Percentiles rank a stretch among this genome's conserved stretches.
Evolutionary conservation across 2,888 invertebrate species (phyloP).

Genomic region (Tetranychus piercei): DNA sequence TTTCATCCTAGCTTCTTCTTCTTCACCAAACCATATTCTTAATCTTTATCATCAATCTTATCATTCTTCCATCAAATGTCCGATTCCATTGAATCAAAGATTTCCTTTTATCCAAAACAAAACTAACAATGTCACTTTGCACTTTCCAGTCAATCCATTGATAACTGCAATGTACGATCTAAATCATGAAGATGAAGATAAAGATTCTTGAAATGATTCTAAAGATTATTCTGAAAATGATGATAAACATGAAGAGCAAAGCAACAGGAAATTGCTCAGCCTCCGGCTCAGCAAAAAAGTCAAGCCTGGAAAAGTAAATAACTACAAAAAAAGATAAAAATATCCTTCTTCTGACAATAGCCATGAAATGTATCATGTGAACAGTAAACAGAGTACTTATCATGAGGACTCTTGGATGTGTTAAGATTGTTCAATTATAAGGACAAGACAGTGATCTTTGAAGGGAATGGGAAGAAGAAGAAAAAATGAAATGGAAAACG

Average conservation of each 20-base stretch:
- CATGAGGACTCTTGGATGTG: not conserved
- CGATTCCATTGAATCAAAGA: not conserved
- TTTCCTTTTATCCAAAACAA: not conserved
- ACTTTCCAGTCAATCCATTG: too few species aligned
- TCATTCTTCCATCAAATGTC: not conserved
- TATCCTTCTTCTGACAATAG: not conserved
- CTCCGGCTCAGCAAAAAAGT: not conserved
- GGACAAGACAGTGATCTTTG: not conserved
- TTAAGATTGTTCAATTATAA: not conserved
- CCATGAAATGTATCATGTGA: too few species aligned
- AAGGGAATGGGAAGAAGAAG: not conserved
- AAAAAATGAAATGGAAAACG: not conserved
- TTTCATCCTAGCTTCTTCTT: too few species aligned
- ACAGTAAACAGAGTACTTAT: too few species aligned
- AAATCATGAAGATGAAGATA: not conserved
- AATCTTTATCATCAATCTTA: not conserved
- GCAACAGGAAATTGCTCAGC: not conserved
- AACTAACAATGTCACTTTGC: not conserved
- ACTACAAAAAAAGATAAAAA: not conserved
- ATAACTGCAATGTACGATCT: not conserved
- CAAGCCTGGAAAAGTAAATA: not conserved
- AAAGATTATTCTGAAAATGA: not conserved
- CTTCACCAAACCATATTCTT: not conserved
- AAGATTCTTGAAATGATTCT: not conserved
- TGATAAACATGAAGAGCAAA: not conserved